Evolutionary conservation across 2,888 invertebrate species (phyloP).

Genomic region (Dromius quadrimaculatus): DNA sequence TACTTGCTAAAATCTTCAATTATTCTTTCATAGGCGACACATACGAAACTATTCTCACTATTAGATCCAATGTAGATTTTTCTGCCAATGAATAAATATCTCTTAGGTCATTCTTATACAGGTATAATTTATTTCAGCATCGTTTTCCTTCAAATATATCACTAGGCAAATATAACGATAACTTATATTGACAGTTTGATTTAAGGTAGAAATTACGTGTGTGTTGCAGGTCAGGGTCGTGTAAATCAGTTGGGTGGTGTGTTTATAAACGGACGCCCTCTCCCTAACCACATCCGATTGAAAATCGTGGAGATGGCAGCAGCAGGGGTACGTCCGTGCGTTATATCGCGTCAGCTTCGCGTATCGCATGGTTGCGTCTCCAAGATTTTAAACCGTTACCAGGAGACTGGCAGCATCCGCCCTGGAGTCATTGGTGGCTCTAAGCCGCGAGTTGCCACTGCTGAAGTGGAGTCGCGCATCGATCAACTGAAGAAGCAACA

Average conservation of each 20-base stretch:
- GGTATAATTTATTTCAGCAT: no score
- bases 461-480: constrained; percentile 92
- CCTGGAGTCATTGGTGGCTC: constrained; percentile 96
- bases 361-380: constrained; percentile 99
- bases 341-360: constrained; percentile 93
- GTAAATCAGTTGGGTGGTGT: constrained; percentile 98
- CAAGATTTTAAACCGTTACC: constrained; percentile 94
- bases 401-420: constrained; percentile 94
- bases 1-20: no score
- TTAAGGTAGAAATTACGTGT: no score
- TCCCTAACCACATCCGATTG: constrained; percentile 95
- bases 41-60: no score
- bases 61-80: no score
- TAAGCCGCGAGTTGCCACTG: constrained; percentile 93
- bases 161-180: no score
- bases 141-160: no score
- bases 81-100: no score
- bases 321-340: constrained; percentile 93
- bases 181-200: no score
- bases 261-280: constrained; percentile 96
- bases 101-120: no score
- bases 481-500: constrained; percentile 92
- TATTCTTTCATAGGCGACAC: no score
- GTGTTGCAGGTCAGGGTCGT: constrained; percentile 86
- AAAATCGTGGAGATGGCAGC: constrained; percentile 98